Conservation (phyloP, 2,797 vertebrate genomes). For the Cuniculus paca region DNA sequence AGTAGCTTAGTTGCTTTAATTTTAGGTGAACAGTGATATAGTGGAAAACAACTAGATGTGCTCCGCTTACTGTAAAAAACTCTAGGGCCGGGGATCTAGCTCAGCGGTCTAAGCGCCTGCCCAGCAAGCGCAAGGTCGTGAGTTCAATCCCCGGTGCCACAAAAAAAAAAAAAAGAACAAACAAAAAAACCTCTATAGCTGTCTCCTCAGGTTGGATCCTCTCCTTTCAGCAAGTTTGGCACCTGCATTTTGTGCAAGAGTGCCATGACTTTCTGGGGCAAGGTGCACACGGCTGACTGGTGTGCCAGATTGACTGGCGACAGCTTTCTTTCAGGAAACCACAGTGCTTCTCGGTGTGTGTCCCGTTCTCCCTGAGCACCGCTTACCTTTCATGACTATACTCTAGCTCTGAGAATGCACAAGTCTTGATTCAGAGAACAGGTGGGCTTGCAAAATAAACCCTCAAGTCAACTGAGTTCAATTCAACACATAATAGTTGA, state of each 20-base stretch:
- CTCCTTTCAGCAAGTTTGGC: conserved; percentile 18
- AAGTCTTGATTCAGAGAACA: conserved; percentile 39
- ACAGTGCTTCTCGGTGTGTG: conserved; percentile 15
- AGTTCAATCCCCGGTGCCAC: no score
- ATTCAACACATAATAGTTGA: conserved; percentile 4
- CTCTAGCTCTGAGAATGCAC: conserved; percentile 35
- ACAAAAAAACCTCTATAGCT: neutral
- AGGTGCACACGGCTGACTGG: conserved; percentile 48
- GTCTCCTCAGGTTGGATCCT: neutral
- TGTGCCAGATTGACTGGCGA: neutral
- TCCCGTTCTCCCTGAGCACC: neutral
- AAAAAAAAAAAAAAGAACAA: no score
- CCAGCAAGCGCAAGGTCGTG: no score
- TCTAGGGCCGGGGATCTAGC: no score
- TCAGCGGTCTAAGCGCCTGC: no score
- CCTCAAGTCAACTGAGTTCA: neutral
- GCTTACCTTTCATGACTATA: conserved; percentile 50
- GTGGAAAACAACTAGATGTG: conserved; percentile 6
- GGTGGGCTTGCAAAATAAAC: conserved; percentile 17
- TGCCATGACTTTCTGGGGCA: neutral
- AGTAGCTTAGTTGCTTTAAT: conserved; percentile 35
- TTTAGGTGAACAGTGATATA: neutral
- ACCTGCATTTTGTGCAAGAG: conserved; percentile 58
- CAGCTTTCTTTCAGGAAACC: conserved; percentile 75
- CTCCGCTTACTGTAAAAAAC: conserved; percentile 4